Evolutionary conservation across 2,113 vertebrate species (phyloP).

Genomic region (Lepisosteus osseus): DNA sequence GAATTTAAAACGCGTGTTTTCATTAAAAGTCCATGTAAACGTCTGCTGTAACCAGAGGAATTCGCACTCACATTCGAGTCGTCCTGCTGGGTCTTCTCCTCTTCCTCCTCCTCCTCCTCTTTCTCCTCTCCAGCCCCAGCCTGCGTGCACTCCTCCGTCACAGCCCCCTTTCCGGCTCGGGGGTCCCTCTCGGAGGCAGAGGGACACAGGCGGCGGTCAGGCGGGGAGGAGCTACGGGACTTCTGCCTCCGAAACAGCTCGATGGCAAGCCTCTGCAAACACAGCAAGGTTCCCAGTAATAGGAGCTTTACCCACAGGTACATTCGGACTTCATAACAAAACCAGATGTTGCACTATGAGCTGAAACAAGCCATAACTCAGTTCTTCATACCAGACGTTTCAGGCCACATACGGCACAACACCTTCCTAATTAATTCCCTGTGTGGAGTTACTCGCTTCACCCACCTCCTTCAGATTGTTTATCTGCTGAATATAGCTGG

Average conservation of each 20-base stretch:
- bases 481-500: conserved; percentile 92
- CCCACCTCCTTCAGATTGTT: conserved; percentile 96
- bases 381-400: not conserved
- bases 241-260: conserved; percentile 90
- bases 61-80: conserved; percentile 81
- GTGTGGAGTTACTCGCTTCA: not conserved
- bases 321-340: no score
- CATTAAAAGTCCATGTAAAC: no score
- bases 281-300: conserved; percentile 21
- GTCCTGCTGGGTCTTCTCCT: conserved; percentile 81
- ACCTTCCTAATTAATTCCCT: not conserved
- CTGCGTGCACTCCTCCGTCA: conserved; percentile 45
- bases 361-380: not conserved
- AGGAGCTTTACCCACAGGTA: no score
- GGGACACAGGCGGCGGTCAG: conserved; percentile 77
- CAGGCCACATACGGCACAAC: not conserved
- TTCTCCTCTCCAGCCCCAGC: conserved; percentile 60
- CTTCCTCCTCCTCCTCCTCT: conserved; percentile 78
- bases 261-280: conserved; percentile 83
- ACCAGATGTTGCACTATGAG: no score
- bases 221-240: conserved; percentile 85
- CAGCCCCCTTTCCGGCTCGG: conserved; percentile 57
- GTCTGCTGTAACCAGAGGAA: no score
- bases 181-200: conserved; percentile 70
- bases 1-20: no score